These are phyloP conservation scores for Montipora sp. DNA, from an alignment of 64 coral and sea anemone genomes.

Conservation along the genomic window DNA sequence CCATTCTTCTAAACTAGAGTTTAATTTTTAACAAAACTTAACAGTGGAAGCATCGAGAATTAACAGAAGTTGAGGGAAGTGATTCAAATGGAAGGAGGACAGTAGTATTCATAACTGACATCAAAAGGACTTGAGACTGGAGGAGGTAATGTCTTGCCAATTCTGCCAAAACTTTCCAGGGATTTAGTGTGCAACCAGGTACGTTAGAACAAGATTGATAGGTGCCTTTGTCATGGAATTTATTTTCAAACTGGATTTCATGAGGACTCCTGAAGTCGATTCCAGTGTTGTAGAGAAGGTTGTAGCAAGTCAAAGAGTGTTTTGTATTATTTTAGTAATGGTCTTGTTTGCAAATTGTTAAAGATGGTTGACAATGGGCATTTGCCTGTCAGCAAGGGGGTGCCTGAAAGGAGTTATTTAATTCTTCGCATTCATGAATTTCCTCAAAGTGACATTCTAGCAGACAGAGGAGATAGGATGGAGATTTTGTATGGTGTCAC, in stretches of 20 bases:
- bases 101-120: slow-evolving; percentile 16
- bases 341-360: too few relatives aligned
- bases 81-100: slow-evolving; percentile 21
- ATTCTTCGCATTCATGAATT: too few relatives aligned
- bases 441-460: too few relatives aligned
- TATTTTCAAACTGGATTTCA: not conserved
- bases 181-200: slow-evolving; percentile 5
- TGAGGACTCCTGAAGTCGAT: not conserved
- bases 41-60: slow-evolving; percentile 39
- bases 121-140: slow-evolving; percentile 20
- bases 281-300: too few relatives aligned
- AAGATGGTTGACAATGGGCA: too few relatives aligned
- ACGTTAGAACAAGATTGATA: not conserved
- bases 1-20: slow-evolving; percentile 38
- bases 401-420: too few relatives aligned
- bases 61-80: slow-evolving; percentile 30
- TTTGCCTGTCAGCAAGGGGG: too few relatives aligned
- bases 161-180: not conserved
- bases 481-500: too few relatives aligned
- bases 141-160: not conserved
- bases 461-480: too few relatives aligned
- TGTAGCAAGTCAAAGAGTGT: too few relatives aligned
- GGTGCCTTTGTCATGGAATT: not conserved
- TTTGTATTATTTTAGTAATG: too few relatives aligned
- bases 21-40: slow-evolving; percentile 67